Conservation (phyloP, 1,140 invertebrate genomes). For the Leptopilina clavipes region DNA sequence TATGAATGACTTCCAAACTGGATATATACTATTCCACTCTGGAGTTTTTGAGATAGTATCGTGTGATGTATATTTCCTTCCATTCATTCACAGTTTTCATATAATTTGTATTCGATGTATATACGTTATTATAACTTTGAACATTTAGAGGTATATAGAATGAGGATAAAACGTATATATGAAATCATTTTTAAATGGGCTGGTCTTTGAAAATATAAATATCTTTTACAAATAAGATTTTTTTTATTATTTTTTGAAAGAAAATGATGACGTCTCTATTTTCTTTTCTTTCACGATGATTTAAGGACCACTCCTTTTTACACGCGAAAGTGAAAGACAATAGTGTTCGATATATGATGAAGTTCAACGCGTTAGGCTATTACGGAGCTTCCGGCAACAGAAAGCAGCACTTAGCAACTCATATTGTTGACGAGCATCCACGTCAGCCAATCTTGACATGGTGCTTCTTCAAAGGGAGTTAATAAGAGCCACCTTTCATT, state of each 20-base stretch:
- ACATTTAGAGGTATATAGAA: too few relatives aligned
- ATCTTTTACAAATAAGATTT: too few relatives aligned
- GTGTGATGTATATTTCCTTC: constrained; percentile 24
- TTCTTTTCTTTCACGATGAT: neutral
- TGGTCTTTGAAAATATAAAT: neutral
- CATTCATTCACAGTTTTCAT: neutral
- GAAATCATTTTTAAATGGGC: too few relatives aligned
- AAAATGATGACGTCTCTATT: constrained; percentile 29
- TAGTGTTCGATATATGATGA: constrained; percentile 26
- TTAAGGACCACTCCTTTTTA: constrained; percentile 20
- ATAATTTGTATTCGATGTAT: neutral
- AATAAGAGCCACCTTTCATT: constrained; percentile 21
- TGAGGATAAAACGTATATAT: too few relatives aligned
- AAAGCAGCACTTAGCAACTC: constrained; percentile 66
- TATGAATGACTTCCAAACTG: constrained; percentile 34
- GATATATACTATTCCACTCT: constrained; percentile 22
- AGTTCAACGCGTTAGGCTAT: constrained; percentile 50
- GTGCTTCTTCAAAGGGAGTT: constrained; percentile 23
- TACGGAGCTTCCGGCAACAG: constrained; percentile 66
- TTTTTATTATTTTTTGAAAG: neutral
- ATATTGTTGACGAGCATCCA: constrained; percentile 41
- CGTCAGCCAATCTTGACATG: constrained; percentile 35
- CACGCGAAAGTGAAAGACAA: constrained; percentile 23
- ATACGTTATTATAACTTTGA: too few relatives aligned
- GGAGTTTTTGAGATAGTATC: neutral